Evolutionary conservation across 2,113 vertebrate genomes (phyloP), one percentile per base, ranked within the genome.

Genomic region (Labeo catla): DNA sequence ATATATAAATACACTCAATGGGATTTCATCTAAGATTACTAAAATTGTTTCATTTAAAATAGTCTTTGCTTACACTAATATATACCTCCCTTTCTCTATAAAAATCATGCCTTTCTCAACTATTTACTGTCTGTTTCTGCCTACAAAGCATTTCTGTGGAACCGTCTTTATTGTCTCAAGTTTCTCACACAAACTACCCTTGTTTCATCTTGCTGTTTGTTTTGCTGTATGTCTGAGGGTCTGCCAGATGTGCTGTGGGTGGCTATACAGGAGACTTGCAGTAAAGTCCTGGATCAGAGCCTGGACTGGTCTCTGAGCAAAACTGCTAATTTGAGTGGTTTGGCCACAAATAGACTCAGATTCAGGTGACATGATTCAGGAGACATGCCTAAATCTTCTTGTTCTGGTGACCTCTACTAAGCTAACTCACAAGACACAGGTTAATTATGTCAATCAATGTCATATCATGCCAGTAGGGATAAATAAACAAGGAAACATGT

Each of bases 161-260:
- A 13, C 57, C 3, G 1, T 65, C 59, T 81, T 81, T 65, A 65
- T 61, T 80, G 36, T 80, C 36, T 39, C 52, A n/a, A 3, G 54
- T 21, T 57, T 77, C 28, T 36, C 15, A 43, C 54, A n/a, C n/a
- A 79, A 79, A 79, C 52, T 57, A 61, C 36, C 11, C 9, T 65
- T 16, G 21, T 65, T 65, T 81, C 59, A 34, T 81, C 43, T 65
- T 28, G 13, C 49, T 63, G 47, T n/a, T 63, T 43, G 28, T 80
- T 81, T 65, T 81, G 57, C 78, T 47, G 39, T 45, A 23, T 80
- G 78, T 47, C 19, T 81, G 21, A 81, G 59, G 43, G 65, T 81
- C 43, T 81, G 82, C 65, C 81, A 84, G 86, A 84, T 79, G 81
- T 28, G 52, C 76, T 73, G 81, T 50, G 66, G 63, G 52, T 61